Percentiles rank a stretch among this genome's conserved stretches.
Conservation (phyloP, 1,140 invertebrate species). For the Popillia japonica region DNA sequence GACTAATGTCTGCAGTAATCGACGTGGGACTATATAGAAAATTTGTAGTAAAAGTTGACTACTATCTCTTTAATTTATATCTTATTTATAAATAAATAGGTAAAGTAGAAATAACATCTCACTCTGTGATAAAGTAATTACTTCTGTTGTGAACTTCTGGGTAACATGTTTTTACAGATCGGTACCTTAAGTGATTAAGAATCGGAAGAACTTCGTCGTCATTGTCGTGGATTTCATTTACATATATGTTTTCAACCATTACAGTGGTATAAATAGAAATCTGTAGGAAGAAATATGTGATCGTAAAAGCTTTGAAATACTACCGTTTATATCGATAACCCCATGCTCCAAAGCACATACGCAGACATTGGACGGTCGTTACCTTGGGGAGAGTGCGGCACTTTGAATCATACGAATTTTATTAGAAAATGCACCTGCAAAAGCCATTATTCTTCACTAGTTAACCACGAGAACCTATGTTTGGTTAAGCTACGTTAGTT, state of each 20-base stretch:
- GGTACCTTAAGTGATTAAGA: no score
- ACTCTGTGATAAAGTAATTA: no score
- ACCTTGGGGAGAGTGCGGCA: not conserved
- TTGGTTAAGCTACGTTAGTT: no score
- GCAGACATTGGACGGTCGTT: not conserved
- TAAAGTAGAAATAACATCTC: no score
- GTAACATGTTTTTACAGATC: no score
- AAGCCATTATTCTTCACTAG: not conserved
- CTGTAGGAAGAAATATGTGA: not conserved
- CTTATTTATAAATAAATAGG: no score
- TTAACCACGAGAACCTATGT: not conserved
- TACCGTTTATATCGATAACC: conserved; percentile 10
- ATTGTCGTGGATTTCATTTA: not conserved
- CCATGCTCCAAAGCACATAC: not conserved
- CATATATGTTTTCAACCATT: not conserved
- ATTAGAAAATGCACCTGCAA: conserved; percentile 4
- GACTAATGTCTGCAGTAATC: no score
- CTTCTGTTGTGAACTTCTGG: no score
- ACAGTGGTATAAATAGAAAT: not conserved
- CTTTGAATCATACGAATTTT: not conserved
- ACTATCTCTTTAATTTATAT: no score
- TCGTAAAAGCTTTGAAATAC: conserved; percentile 6
- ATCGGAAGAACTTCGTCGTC: no score
- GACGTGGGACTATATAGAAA: no score
- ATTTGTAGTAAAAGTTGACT: no score